Evolutionary conservation across 64 coral and sea anemone genomes (phyloP).

Genomic region (Pocillopora verrucosa): DNA sequence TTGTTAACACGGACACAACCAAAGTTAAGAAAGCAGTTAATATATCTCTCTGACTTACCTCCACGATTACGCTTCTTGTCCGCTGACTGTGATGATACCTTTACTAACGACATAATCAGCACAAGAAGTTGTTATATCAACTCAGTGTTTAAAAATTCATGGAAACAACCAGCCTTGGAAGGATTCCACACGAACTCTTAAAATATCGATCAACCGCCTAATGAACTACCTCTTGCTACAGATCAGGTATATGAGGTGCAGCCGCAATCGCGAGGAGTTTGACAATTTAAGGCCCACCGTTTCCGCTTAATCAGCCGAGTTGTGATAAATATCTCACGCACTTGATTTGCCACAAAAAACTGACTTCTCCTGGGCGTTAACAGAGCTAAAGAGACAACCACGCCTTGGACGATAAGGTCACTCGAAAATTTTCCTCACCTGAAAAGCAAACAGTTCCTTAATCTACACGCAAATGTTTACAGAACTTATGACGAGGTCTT

Average conservation of each 20-base stretch:
- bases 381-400: background rate
- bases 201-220: background rate
- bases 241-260: background rate
- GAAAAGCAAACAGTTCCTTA: background rate
- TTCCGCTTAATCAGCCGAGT: constrained; percentile 1
- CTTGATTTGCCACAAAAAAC: background rate
- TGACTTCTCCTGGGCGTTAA: background rate
- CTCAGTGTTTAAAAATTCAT: constrained; percentile 48
- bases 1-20: too few species aligned
- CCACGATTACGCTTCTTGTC: background rate
- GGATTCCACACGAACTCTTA: constrained; percentile 34
- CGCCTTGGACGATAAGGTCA: constrained; percentile 34
- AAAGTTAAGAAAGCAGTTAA: background rate
- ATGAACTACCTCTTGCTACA: background rate
- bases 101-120: constrained; percentile 41
- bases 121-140: constrained; percentile 25
- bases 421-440: background rate
- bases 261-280: background rate
- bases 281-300: background rate
- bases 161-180: constrained; percentile 8
- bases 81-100: background rate
- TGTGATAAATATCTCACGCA: constrained; percentile 15
- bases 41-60: background rate
- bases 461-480: background rate
- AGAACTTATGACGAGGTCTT: background rate